These are phyloP conservation scores for Calycopis cecrops DNA, from an alignment of 1,140 invertebrate genomes.

Conservation along the genomic window DNA sequence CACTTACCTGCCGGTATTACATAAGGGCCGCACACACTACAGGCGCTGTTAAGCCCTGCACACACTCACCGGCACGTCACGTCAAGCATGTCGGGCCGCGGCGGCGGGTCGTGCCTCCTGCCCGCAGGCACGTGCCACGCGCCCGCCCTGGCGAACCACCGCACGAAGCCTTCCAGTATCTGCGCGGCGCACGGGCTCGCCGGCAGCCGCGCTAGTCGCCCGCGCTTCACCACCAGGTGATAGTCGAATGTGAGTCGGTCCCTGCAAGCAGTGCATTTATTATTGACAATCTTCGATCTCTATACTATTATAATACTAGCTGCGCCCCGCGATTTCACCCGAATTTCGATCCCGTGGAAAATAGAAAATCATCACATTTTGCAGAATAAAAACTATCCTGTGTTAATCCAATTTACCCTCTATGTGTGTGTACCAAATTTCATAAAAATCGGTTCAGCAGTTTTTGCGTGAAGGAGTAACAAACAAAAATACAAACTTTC, in stretches of 20 bases:
- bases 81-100: constrained; percentile 54
- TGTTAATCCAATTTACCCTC: too few species aligned
- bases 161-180: constrained; percentile 84
- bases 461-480: too few species aligned
- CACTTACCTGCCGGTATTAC: constrained; percentile 19
- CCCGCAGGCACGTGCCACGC: constrained; percentile 51
- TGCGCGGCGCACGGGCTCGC: constrained; percentile 77
- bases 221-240: constrained; percentile 62
- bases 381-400: too few species aligned
- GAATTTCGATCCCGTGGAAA: too few species aligned
- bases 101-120: constrained; percentile 41
- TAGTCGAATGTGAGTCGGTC: constrained; percentile 67
- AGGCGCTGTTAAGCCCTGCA: too few species aligned
- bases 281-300: neutral
- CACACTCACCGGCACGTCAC: constrained; percentile 58
- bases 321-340: too few species aligned
- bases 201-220: constrained; percentile 71
- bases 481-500: too few species aligned
- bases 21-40: too few species aligned
- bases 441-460: too few species aligned
- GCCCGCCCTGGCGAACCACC: constrained; percentile 73
- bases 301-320: too few species aligned
- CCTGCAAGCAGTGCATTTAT: constrained; percentile 33
- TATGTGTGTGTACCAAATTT: too few species aligned
- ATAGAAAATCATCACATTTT: too few species aligned